Conservation (phyloP, 2,888 invertebrate genomes). For the Thera britannica region DNA sequence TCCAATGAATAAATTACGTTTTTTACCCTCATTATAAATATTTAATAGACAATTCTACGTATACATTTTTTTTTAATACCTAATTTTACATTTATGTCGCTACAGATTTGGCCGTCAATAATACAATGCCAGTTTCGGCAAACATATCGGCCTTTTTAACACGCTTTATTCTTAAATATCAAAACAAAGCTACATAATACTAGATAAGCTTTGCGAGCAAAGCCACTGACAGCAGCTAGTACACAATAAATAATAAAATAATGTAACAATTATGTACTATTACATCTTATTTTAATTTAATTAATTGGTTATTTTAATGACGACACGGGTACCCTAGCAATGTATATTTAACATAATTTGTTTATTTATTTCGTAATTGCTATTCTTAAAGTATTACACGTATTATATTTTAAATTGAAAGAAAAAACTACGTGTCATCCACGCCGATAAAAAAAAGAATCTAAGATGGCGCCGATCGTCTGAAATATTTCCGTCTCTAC, state of each 20-base stretch:
- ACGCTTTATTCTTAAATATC: background rate
- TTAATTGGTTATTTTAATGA: background rate
- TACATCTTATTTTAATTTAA: background rate
- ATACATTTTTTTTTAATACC: conserved; percentile 39
- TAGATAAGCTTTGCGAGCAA: background rate
- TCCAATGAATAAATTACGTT: conserved; percentile 38
- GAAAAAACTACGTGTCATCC: too few relatives aligned
- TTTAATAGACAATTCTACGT: conserved; percentile 43
- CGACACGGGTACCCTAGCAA: background rate
- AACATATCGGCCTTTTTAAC: background rate
- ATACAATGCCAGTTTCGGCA: background rate
- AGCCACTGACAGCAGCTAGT: too few relatives aligned
- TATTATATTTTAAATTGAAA: too few relatives aligned
- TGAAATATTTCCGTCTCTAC: too few relatives aligned
- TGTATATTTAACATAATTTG: background rate
- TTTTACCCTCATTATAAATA: conserved; percentile 43
- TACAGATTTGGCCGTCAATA: conserved; percentile 21
- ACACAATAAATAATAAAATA: background rate
- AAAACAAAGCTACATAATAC: background rate
- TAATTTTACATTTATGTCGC: conserved; percentile 7
- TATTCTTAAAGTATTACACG: background rate
- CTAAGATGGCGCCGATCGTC: too few relatives aligned
- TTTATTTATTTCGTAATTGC: background rate
- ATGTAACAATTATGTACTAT: background rate
- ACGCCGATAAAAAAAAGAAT: too few relatives aligned